phyloP scores from a whole-genome alignment of 2,888 invertebrate genomes.

The Eupithecia subfuscata region DNA sequence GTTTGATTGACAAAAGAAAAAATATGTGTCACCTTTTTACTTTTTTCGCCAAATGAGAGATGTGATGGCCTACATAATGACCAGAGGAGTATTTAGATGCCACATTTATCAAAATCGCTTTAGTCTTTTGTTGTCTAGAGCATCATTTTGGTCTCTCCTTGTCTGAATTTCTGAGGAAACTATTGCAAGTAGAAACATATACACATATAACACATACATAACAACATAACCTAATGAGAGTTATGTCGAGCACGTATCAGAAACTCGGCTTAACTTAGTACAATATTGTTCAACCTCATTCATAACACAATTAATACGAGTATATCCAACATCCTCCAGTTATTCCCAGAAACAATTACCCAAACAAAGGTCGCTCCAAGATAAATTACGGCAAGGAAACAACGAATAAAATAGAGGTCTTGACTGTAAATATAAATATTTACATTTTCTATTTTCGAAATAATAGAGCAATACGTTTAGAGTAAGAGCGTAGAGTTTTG shows the following conservation, averaged over 20 bases:
- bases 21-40: not conserved
- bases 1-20: no score
- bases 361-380: not conserved
- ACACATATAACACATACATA: no score
- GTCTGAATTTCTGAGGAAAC: not conserved
- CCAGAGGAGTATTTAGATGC: not conserved
- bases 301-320: constrained; percentile 9
- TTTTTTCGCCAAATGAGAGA: not conserved
- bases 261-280: constrained; percentile 5
- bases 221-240: not conserved
- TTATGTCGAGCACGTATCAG: not conserved
- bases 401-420: not conserved
- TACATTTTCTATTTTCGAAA: not conserved
- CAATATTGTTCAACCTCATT: not conserved
- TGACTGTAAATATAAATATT: not conserved
- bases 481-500: constrained; percentile 18
- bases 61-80: no score
- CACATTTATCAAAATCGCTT: not conserved
- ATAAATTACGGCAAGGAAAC: not conserved
- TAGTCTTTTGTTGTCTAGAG: not conserved
- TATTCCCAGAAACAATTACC: constrained; percentile 4
- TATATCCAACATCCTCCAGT: not conserved
- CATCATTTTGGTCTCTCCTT: no score
- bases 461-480: constrained; percentile 8
- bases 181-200: not conserved